These are phyloP conservation scores for Xanthia togata DNA, from an alignment of 2,888 invertebrate genomes.

Conservation along the genomic window DNA sequence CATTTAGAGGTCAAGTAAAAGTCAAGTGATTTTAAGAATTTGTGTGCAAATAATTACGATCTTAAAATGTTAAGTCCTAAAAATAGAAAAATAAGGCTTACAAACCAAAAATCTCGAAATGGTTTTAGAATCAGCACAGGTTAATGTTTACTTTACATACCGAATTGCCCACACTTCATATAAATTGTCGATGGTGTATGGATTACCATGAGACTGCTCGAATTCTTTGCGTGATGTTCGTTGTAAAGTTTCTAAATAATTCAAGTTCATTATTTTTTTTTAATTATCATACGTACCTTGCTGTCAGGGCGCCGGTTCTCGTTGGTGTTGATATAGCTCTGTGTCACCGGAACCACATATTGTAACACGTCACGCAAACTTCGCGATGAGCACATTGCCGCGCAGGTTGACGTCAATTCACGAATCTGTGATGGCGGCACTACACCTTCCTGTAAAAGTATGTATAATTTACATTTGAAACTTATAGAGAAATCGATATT, in stretches of 20 bases:
- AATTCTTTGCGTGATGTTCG: not conserved
- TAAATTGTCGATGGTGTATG: not conserved
- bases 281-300: constrained; percentile 70
- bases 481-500: not conserved
- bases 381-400: constrained; percentile 94
- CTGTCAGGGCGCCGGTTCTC: constrained; percentile 76
- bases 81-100: too few species aligned
- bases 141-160: too few species aligned
- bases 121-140: too few species aligned
- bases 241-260: not conserved
- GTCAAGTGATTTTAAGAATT: too few species aligned
- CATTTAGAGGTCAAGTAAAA: too few species aligned
- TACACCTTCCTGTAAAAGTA: constrained; percentile 77
- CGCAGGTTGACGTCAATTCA: constrained; percentile 92
- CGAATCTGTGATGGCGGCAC: constrained; percentile 78
- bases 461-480: not conserved
- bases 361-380: constrained; percentile 85
- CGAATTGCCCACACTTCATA: too few species aligned
- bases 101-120: too few species aligned
- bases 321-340: constrained; percentile 69
- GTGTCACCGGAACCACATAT: constrained; percentile 84
- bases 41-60: too few species aligned
- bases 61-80: too few species aligned
- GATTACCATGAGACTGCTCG: too few species aligned
- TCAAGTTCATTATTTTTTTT: not conserved